Evolutionary conservation across 2,888 invertebrate genomes (phyloP), one percentile per base, ranked within the genome.

Genomic region (Siphlonurus alternatus): DNA sequence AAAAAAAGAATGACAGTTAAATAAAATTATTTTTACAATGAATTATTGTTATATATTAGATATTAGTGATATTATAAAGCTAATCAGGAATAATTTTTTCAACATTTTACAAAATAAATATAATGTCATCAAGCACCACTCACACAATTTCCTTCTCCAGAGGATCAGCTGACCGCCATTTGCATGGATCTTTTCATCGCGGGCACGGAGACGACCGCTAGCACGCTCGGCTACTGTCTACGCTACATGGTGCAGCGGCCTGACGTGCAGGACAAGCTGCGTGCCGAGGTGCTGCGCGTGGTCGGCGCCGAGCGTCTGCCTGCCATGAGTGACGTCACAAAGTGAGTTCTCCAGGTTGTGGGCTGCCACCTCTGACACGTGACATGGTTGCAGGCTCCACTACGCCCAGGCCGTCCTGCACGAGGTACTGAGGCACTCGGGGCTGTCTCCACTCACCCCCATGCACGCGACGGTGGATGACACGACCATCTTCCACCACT

Each of bases 251-350:
- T 85, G 61, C 70, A 82, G 0, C 73, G 81, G 69, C 84, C 85
- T 0, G 77, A 80, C 61, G 71, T 84, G 0, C 78, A 80, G 68
- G 76, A 76, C 19, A 81, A 79, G 68, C 76, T 84, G 0, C 85
- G 85, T 68, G 73, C 76, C 15, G 86, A 86, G 71, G 80, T 86
- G 59, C 84, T 85, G 68, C 72, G 77, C 1, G 81, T 84, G 1
- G 79, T 86, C 2, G 86, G 85, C 2, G 74, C 75, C 25, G 79
- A 80, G 59, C 77, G 85, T 3, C 68, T 81, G 20, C 83, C 85
- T 0, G 80, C 73, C 0, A 74, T 85, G 60, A 81, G 83, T 61
- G 86, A 86, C 70, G 79, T 84, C 53, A 73, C 74, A 63, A 74
- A 78, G 81, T 81, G 72, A 69, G 73, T 70, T 54, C 59, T 64